Evolutionary conservation across 2,113 vertebrate species (phyloP), one percentile per base, ranked within the genome.

Genomic region (Hippocampus comes): DNA sequence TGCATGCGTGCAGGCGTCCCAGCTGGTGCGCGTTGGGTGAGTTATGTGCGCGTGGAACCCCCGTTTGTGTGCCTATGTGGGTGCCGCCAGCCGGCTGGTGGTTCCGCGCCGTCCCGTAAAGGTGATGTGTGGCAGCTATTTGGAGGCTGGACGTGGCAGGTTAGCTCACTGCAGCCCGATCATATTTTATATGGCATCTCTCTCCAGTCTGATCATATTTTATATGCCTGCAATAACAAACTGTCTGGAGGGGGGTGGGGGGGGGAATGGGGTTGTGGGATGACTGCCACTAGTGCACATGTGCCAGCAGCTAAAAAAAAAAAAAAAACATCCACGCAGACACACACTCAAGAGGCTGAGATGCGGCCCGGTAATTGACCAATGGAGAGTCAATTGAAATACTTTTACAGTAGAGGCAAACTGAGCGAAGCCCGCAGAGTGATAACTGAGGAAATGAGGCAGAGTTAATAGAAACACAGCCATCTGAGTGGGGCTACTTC

Each of bases 191-290:
- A 76, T 71, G 76, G 72, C 78, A 73, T 71, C 73, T 85, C 86
- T 87, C 80, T 71, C 77, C 74, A 78, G 85, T 80, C 89, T 88
- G 82, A 86, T 84, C 84, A 86, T 88, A 82, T 87, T 83, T 88
- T 88, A 88, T 87, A 86, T 41, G 74, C 74, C 80, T 5, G 84
- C 86, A 86, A 87, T 87, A 89, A 89, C 89, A 87, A 78, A 86
- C 63, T 82, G 82, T 84, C 80, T 63, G 63, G 83, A 85, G 86
- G 61, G 55, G 71, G 78, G 79, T 14, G 27, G 15, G 5, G 4
- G 4, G 0, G 5, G 1, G 2, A 8, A 9, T 25, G 51, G 67
- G 51, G 11, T 17, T 18, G 9, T 8, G 41, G 48, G 18, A 81
- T 67, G 83, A 76, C 79, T 90, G 89, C 80, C 75, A 78, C 74